phyloP scores from a whole-genome alignment of 2,888 invertebrate genomes.

The Pterobdella sp. region DNA sequence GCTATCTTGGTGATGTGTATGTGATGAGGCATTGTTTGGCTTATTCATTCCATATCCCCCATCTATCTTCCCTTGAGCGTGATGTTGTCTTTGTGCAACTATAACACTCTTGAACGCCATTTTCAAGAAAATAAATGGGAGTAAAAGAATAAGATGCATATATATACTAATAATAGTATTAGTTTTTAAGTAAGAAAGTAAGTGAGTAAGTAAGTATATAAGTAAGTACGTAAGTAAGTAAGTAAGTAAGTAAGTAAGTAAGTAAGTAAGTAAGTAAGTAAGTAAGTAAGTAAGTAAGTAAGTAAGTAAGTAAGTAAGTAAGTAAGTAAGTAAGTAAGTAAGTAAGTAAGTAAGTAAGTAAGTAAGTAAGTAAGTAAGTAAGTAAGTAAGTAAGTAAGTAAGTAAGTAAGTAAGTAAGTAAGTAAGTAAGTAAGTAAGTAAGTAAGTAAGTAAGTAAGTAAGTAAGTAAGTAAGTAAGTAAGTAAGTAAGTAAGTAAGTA shows the following conservation, averaged over 20 bases:
- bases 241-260: neutral
- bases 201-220: neutral
- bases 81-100: too few relatives aligned
- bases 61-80: too few relatives aligned
- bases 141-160: neutral
- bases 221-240: neutral
- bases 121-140: too few relatives aligned
- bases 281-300: neutral
- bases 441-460: neutral
- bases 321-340: neutral
- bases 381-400: neutral
- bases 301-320: neutral
- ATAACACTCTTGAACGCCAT: too few relatives aligned
- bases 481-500: neutral
- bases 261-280: neutral
- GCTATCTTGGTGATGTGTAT: too few relatives aligned
- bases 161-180: neutral
- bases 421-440: neutral
- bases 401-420: neutral
- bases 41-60: too few relatives aligned
- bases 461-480: neutral
- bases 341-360: neutral
- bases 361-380: neutral
- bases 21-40: too few relatives aligned
- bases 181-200: neutral